Evolutionary conservation across 1,140 invertebrate species (phyloP).

Genomic region (Lanistes nyassanus): DNA sequence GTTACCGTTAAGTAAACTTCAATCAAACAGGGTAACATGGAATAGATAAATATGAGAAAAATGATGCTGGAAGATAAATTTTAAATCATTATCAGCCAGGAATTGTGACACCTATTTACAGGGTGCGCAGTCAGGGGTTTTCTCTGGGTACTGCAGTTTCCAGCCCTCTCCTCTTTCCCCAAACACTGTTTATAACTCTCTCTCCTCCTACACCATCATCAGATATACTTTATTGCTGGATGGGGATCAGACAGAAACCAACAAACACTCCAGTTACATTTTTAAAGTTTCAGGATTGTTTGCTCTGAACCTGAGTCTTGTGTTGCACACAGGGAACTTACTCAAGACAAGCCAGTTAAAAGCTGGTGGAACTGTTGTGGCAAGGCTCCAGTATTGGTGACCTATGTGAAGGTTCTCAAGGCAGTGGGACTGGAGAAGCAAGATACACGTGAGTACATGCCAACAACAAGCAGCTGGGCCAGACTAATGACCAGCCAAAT

Average conservation of each 20-base stretch:
- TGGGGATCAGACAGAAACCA: neutral
- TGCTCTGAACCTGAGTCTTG: neutral
- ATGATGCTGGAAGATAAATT: too few relatives aligned
- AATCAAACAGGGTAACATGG: too few relatives aligned
- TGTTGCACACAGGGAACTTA: slow-evolving; percentile 38
- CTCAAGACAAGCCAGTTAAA: slow-evolving; percentile 48
- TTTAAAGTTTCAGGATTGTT: slow-evolving; percentile 1
- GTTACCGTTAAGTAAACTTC: too few relatives aligned
- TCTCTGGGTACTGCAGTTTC: neutral
- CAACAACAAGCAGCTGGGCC: too few relatives aligned
- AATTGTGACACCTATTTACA: too few relatives aligned
- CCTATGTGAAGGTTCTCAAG: slow-evolving; percentile 65
- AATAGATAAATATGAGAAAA: too few relatives aligned
- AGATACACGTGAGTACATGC: slow-evolving; percentile 63
- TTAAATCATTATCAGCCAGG: too few relatives aligned
- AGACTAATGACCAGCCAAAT: too few relatives aligned
- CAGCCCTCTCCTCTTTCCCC: neutral
- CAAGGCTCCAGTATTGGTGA: slow-evolving; percentile 59
- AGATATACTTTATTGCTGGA: neutral
- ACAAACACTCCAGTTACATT: neutral
- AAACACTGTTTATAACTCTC: too few relatives aligned
- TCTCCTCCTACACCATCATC: neutral
- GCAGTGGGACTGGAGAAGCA: slow-evolving; percentile 68
- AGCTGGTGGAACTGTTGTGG: slow-evolving; percentile 55
- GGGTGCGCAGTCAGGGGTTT: too few relatives aligned